A percentile compares a stretch with the other conserved stretches of the same genome.
phyloP scores from a whole-genome alignment of 2,113 vertebrate species.

The Zapornia atra region DNA sequence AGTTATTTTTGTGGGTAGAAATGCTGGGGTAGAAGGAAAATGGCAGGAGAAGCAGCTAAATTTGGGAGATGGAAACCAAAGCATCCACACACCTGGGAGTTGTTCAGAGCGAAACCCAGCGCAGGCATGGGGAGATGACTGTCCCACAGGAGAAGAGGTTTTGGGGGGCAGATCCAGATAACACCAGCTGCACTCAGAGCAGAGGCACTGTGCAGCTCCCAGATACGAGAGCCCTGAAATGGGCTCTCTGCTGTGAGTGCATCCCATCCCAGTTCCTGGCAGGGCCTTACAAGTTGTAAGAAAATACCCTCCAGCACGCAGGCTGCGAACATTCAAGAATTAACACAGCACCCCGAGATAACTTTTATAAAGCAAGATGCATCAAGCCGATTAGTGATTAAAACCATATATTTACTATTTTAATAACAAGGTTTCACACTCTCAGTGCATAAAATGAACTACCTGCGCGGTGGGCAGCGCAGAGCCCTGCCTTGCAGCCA shows the following conservation, averaged over 20 bases:
- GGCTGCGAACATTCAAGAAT: neutral
- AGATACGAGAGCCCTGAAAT: neutral
- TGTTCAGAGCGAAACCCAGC: neutral
- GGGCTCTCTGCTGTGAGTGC: neutral
- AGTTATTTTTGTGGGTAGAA: neutral
- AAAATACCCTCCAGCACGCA: neutral
- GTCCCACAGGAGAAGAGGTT: neutral
- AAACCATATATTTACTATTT: neutral
- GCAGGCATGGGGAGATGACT: rapidly evolving
- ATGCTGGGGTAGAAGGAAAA: neutral
- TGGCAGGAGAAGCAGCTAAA: neutral
- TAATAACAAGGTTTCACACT: neutral
- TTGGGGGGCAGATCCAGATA: neutral
- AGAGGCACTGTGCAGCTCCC: neutral
- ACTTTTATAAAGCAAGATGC: neutral
- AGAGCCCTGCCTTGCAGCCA: neutral
- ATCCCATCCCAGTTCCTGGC: neutral
- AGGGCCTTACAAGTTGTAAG: neutral
- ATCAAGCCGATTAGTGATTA: neutral
- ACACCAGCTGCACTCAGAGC: neutral
- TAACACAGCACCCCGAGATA: neutral
- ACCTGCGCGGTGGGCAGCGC: neutral
- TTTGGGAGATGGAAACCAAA: neutral
- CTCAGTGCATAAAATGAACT: neutral
- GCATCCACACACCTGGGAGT: neutral